Evolutionary conservation across 2,888 invertebrate genomes (phyloP), one percentile per base, ranked within the genome.

Genomic region (Gryllus longicercus): DNA sequence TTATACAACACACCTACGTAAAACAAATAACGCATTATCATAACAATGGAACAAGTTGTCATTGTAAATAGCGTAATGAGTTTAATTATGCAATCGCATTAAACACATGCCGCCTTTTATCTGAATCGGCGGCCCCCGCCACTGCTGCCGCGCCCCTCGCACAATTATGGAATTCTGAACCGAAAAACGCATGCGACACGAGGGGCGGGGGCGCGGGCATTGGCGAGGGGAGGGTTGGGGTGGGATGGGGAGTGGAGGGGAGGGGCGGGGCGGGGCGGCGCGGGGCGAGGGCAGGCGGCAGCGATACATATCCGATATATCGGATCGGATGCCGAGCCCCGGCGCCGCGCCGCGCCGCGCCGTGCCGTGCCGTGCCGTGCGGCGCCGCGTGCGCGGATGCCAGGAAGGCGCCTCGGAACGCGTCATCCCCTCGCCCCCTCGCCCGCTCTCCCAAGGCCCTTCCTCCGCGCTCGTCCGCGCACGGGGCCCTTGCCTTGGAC

Each of bases 31-130:
- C 63, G 63, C 63, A 63, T 63, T 63, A 63, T 18, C 63, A 63
- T 63, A 63, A 63, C 63, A 63, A 63, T 63, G 63, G 63, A 63
- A 63, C 63, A 63, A 63, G 63, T 63, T 63, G 63, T 63, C 63
- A 63, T 63, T 63, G 63, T 63, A 63, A 18, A 63, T 63, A 63
- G 63, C n/a, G 63, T 63, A 63, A 63, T 63, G 63, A 63, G 63
- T 63, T 63, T 63, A 63, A 63, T 63, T 63, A 63, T 63, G 63
- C 63, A 63, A 63, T 63, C 63, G 63, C 63, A 63, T 63, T 63
- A 63, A 63, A 63, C 63, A 63, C 63, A 63, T 63, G 63, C 63
- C n/a, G 63, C 63, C 63, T 63, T 63, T 63, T 63, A 63, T 63
- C 63, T 63, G 63, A 63, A 63, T 63, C 16, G 63, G 63, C n/a